These are phyloP conservation scores for Philonicus albiceps DNA, from an alignment of 2,888 invertebrate species.

Conservation along the genomic window DNA sequence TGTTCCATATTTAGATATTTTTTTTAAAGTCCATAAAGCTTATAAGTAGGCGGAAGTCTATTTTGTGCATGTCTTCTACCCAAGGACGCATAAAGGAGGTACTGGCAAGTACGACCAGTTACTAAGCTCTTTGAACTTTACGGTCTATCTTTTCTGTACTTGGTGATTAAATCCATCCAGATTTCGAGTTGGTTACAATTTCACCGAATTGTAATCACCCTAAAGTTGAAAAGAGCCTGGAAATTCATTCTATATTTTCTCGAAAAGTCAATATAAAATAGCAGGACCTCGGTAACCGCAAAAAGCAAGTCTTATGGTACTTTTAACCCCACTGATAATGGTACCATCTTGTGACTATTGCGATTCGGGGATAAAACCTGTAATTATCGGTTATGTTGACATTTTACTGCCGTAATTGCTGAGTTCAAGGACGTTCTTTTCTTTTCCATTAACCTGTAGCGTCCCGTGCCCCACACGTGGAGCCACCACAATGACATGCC, in stretches of 20 bases:
- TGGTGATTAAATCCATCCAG: not conserved
- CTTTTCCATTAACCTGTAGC: not conserved
- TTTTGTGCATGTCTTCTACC: not conserved
- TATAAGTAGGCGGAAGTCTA: not conserved
- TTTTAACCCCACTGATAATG: slow-evolving; percentile 22
- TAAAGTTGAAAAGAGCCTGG: not conserved
- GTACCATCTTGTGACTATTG: slow-evolving; percentile 33
- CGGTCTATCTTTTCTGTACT: not conserved
- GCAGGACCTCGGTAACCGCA: not conserved
- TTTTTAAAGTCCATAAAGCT: not conserved
- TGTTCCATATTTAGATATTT: not conserved
- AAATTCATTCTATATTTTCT: not conserved
- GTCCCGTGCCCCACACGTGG: not conserved
- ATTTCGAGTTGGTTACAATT: not conserved
- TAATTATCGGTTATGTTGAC: slow-evolving; percentile 24
- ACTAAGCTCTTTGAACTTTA: not conserved
- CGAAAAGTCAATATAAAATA: not conserved
- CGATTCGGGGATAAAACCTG: not conserved
- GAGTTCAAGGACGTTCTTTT: not conserved
- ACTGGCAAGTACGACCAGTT: not conserved
- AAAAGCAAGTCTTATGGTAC: not conserved
- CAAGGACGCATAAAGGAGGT: not conserved
- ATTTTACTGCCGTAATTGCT: slow-evolving; percentile 4
- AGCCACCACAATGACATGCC: not conserved
- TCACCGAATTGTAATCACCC: not conserved